phyloP scores from a whole-genome alignment of 2,113 vertebrate species.

The Eulemur macaco region DNA sequence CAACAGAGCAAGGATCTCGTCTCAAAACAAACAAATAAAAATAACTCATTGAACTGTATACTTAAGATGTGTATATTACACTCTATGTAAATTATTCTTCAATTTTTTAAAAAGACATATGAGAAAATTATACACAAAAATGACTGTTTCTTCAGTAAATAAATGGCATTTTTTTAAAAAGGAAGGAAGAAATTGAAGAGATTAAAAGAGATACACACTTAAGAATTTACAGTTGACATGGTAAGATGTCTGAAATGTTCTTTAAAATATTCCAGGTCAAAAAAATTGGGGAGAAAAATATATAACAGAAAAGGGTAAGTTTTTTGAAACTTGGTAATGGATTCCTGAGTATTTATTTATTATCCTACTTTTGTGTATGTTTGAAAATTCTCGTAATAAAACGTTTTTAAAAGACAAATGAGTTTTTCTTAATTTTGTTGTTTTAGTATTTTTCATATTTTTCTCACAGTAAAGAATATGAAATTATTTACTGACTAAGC shows the following conservation, averaged over 20 bases:
- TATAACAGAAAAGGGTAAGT: neutral
- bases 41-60: neutral
- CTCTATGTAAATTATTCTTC: neutral
- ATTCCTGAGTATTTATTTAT: neutral
- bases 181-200: neutral
- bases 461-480: neutral
- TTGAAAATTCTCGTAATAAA: conserved; percentile 7
- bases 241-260: neutral
- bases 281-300: neutral
- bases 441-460: conserved; percentile 24
- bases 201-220: neutral
- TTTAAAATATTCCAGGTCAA: neutral
- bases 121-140: neutral
- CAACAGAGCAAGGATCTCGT: too few species aligned
- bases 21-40: too few species aligned
- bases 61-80: neutral
- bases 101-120: neutral
- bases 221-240: neutral
- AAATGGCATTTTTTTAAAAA: neutral
- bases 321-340: neutral
- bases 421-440: neutral
- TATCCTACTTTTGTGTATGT: neutral
- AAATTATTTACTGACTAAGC: neutral
- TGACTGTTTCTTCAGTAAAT: neutral
- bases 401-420: neutral